Conservation (phyloP, 2,113 vertebrate species). For the Miniopterus natalensis region DNA sequence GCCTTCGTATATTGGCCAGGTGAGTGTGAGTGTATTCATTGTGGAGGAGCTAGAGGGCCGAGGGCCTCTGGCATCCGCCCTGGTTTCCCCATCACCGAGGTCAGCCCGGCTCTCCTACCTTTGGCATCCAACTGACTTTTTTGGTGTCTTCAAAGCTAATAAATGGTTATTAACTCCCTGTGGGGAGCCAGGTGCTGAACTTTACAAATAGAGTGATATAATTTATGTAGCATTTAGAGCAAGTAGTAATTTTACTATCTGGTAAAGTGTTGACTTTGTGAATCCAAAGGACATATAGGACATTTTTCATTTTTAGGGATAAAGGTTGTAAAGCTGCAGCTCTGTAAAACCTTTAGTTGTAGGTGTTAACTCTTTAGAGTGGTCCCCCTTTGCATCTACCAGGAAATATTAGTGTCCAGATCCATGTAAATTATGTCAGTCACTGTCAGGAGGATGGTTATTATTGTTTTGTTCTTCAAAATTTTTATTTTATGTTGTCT, state of each 20-base stretch:
- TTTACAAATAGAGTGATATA: neutral
- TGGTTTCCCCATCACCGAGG: neutral
- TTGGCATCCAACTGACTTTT: neutral
- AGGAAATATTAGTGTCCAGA: neutral
- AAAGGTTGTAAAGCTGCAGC: neutral
- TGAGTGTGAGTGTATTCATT: neutral
- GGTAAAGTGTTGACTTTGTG: neutral
- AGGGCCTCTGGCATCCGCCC: neutral
- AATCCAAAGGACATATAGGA: slow-evolving; percentile 25
- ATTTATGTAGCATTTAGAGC: neutral
- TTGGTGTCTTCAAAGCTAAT: slow-evolving; percentile 23
- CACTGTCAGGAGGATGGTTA: neutral
- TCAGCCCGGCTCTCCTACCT: neutral
- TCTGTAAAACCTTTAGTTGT: neutral
- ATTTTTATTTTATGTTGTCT: neutral
- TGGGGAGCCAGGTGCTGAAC: slow-evolving; percentile 12
- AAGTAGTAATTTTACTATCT: neutral
- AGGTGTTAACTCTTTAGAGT: neutral
- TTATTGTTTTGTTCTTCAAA: no score
- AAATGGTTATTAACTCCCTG: slow-evolving; percentile 8
- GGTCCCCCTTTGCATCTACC: neutral
- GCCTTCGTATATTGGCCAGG: neutral
- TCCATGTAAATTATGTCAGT: neutral
- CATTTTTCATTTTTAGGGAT: neutral
- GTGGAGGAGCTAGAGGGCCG: neutral